These are phyloP conservation scores for Xestia c-nigrum DNA, from an alignment of 2,888 invertebrate species.

Conservation along the genomic window DNA sequence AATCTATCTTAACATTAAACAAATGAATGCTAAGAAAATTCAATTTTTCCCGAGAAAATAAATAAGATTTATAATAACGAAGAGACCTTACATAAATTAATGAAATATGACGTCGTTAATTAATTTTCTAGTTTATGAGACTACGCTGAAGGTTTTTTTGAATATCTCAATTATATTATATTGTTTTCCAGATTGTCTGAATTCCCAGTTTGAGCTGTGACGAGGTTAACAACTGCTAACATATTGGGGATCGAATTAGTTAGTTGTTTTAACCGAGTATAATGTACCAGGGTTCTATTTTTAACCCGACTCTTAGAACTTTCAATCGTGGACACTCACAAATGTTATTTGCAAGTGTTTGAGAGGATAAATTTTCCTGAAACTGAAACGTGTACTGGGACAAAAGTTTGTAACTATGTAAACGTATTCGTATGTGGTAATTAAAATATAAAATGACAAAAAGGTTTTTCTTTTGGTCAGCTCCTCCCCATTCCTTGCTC, in stretches of 20 bases:
- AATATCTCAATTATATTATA: slow-evolving; percentile 22
- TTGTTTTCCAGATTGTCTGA: slow-evolving; percentile 4
- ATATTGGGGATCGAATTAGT: slow-evolving; percentile 29
- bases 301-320: not conserved
- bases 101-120: slow-evolving; percentile 36
- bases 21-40: slow-evolving; percentile 15
- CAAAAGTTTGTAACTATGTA: not conserved
- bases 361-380: not conserved
- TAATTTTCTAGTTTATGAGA: slow-evolving; percentile 28
- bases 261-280: not conserved
- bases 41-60: slow-evolving; percentile 4
- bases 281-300: slow-evolving; percentile 28
- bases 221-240: slow-evolving; percentile 3
- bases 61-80: slow-evolving; percentile 35
- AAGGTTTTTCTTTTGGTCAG: too few relatives aligned
- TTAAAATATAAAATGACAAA: not conserved
- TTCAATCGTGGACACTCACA: not conserved
- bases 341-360: slow-evolving; percentile 14
- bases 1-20: slow-evolving; percentile 8
- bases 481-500: too few relatives aligned
- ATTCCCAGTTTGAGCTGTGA: slow-evolving; percentile 1
- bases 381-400: not conserved
- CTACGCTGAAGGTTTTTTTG: slow-evolving; percentile 19
- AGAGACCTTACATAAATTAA: slow-evolving; percentile 20
- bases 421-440: not conserved